Conservation (phyloP, 2,888 invertebrate species). For the Galerucella calmariensis region DNA sequence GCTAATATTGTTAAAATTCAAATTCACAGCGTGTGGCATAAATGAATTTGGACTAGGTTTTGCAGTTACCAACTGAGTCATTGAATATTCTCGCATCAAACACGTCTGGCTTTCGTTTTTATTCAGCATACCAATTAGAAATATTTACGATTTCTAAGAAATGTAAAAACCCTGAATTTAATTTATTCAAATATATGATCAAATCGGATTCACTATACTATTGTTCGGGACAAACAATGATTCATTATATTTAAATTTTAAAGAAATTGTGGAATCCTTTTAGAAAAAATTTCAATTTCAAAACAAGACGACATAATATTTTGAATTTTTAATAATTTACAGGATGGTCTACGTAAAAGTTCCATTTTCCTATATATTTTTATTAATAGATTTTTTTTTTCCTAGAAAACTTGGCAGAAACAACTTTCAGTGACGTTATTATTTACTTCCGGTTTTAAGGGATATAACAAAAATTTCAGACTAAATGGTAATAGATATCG, state of each 20-base stretch:
- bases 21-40: constrained; percentile 15
- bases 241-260: background rate
- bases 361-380: too few species aligned
- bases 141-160: background rate
- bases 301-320: too few species aligned
- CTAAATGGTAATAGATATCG: too few species aligned
- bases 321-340: too few species aligned
- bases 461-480: too few species aligned
- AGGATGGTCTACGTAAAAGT: too few species aligned
- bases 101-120: constrained; percentile 1
- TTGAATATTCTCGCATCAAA: constrained; percentile 6
- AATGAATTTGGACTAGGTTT: constrained; percentile 13
- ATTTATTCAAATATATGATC: background rate
- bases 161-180: background rate
- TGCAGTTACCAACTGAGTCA: constrained; percentile 3
- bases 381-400: too few species aligned
- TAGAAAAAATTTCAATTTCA: too few species aligned
- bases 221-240: background rate
- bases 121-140: constrained; percentile 11
- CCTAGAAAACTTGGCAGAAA: too few species aligned
- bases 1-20: background rate
- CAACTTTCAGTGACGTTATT: too few species aligned
- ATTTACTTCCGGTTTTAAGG: too few species aligned
- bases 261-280: too few species aligned
- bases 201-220: background rate